Percentiles rank a stretch among this genome's conserved stretches.
Evolutionary conservation across 2,888 invertebrate species (phyloP).

Genomic region (Dilophus febrilis): DNA sequence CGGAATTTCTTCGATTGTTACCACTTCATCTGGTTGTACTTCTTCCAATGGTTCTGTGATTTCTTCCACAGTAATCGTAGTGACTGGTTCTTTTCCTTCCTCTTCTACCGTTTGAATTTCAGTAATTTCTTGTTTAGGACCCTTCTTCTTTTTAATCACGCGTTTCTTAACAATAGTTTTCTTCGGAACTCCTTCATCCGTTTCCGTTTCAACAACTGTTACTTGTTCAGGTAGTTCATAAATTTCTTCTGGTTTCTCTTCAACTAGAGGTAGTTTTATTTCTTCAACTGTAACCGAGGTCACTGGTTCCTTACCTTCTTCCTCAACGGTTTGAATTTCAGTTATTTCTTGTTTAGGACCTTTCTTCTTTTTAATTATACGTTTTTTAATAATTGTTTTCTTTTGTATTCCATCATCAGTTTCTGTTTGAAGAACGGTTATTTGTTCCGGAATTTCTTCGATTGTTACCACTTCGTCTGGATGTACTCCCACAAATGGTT

Average conservation of each 20-base stretch:
- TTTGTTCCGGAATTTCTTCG: constrained; percentile 12
- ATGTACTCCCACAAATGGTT: background rate
- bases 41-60: constrained; percentile 9
- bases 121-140: constrained; percentile 20
- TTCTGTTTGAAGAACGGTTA: constrained; percentile 20
- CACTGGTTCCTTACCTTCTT: constrained; percentile 21
- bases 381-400: constrained; percentile 18
- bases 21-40: constrained; percentile 15
- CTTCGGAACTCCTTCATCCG: constrained; percentile 22
- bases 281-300: constrained; percentile 15
- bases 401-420: constrained; percentile 20
- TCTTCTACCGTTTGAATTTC: constrained; percentile 20
- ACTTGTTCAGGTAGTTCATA: constrained; percentile 14
- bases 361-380: constrained; percentile 15
- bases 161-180: constrained; percentile 22
- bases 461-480: constrained; percentile 13
- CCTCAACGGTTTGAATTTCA: constrained; percentile 19
- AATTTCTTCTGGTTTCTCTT: constrained; percentile 11
- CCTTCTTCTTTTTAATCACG: constrained; percentile 19
- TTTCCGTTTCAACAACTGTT: constrained; percentile 15
- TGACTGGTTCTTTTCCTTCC: constrained; percentile 23
- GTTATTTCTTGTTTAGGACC: constrained; percentile 17
- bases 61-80: constrained; percentile 21
- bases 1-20: constrained; percentile 20
- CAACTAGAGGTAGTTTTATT: constrained; percentile 12